These are phyloP conservation scores for Drosophila ercepeae DNA, from an alignment of 1,140 invertebrate genomes.

Conservation along the genomic window DNA sequence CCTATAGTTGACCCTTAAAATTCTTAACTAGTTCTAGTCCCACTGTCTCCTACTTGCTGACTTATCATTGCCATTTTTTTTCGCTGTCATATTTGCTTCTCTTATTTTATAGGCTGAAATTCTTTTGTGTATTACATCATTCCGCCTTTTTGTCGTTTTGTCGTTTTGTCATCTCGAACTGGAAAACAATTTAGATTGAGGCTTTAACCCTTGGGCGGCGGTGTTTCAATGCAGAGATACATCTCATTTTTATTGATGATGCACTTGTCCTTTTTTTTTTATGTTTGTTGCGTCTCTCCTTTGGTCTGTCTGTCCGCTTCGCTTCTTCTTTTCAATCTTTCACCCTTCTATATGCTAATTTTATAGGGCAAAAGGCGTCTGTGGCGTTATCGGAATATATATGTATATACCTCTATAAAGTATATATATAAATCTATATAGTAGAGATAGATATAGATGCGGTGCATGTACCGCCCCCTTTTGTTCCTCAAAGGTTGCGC, in stretches of 20 bases:
- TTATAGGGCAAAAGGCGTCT: slow-evolving; percentile 57
- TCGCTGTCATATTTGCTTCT: slow-evolving; percentile 9
- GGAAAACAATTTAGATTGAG: not conserved
- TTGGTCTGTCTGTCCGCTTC: slow-evolving; percentile 36
- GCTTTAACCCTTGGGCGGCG: not conserved
- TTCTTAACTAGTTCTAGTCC: slow-evolving; percentile 8
- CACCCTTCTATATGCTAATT: slow-evolving; percentile 52
- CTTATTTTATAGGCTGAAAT: slow-evolving; percentile 48
- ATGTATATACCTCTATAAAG: not conserved
- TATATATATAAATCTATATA: slow-evolving; percentile 15
- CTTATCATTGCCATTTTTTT: slow-evolving; percentile 5
- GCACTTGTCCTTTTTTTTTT: slow-evolving; percentile 37
- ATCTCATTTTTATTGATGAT: slow-evolving; percentile 28
- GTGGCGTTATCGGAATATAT: slow-evolving; percentile 19
- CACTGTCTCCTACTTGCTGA: slow-evolving; percentile 26
- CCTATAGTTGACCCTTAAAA: too few species aligned
- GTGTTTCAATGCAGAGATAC: not conserved
- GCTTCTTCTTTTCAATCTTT: not conserved
- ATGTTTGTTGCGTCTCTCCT: slow-evolving; percentile 21
- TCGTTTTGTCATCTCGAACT: slow-evolving; percentile 4
- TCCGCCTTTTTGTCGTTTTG: not conserved
- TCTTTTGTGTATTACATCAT: slow-evolving; percentile 51
- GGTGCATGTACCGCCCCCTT: slow-evolving; percentile 11
- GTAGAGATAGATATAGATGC: not conserved
- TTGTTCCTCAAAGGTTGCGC: slow-evolving; percentile 61